These are phyloP conservation scores for Nestor notabilis DNA, from an alignment of 2,113 vertebrate genomes.

Conservation along the genomic window DNA sequence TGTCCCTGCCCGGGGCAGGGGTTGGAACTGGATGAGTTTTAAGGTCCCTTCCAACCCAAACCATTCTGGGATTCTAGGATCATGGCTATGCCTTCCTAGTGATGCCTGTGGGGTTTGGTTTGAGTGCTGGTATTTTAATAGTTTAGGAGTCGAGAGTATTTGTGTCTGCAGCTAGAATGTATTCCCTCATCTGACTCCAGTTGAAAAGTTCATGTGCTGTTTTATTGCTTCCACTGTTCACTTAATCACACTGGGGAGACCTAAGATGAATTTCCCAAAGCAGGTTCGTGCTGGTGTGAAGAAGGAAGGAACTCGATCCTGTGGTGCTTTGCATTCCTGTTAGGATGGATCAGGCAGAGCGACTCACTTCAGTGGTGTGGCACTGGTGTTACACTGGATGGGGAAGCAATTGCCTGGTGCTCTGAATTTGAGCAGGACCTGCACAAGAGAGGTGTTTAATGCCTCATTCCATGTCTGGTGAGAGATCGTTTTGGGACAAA, in stretches of 20 bases:
- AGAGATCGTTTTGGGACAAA: background rate
- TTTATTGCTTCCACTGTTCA: background rate
- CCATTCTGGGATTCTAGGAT: background rate
- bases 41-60: background rate
- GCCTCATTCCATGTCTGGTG: background rate
- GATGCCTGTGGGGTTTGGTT: background rate
- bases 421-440: background rate
- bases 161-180: background rate
- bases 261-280: background rate
- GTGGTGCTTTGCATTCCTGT: background rate
- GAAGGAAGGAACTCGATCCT: background rate
- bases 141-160: background rate
- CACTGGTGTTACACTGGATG: rapidly evolving
- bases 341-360: background rate
- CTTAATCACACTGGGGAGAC: background rate
- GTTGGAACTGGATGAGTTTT: background rate
- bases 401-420: background rate
- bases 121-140: background rate
- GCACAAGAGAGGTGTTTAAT: background rate
- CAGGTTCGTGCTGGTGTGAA: background rate
- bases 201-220: constrained; percentile 11
- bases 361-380: background rate
- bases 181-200: background rate
- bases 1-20: background rate
- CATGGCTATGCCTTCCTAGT: background rate